Evolutionary conservation across 2,113 vertebrate genomes (phyloP).

Genomic region (Terrapene triunguis): DNA sequence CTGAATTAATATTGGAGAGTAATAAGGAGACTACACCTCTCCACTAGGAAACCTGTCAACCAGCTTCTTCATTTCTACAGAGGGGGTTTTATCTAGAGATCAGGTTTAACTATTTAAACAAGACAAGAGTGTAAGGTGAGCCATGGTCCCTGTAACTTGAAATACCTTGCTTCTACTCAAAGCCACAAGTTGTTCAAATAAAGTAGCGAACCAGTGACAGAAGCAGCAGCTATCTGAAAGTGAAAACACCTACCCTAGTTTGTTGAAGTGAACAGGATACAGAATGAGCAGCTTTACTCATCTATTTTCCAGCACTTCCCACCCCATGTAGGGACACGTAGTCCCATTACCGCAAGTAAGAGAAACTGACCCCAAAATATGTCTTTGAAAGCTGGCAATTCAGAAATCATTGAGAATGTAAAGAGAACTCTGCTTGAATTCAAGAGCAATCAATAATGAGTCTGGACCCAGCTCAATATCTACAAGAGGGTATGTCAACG

Average conservation of each 20-base stretch:
- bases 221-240: not conserved
- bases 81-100: not conserved
- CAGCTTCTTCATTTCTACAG: not conserved
- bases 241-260: not conserved
- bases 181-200: not conserved
- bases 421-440: not conserved
- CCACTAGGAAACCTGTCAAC: not conserved
- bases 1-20: not conserved
- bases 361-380: not conserved
- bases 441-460: not conserved
- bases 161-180: not conserved
- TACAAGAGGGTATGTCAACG: not conserved
- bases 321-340: fast-evolving
- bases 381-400: not conserved
- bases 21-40: not conserved
- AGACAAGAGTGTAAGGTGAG: not conserved
- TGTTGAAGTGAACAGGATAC: not conserved
- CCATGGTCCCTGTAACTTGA: not conserved
- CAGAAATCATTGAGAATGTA: not conserved
- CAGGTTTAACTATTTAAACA: not conserved
- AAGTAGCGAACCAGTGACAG: fast-evolving
- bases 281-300: not conserved
- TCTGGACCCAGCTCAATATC: not conserved
- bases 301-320: not conserved
- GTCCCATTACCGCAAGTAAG: not conserved